Conservation (phyloP, 2,888 invertebrate genomes). For the Polietes domitor region DNA sequence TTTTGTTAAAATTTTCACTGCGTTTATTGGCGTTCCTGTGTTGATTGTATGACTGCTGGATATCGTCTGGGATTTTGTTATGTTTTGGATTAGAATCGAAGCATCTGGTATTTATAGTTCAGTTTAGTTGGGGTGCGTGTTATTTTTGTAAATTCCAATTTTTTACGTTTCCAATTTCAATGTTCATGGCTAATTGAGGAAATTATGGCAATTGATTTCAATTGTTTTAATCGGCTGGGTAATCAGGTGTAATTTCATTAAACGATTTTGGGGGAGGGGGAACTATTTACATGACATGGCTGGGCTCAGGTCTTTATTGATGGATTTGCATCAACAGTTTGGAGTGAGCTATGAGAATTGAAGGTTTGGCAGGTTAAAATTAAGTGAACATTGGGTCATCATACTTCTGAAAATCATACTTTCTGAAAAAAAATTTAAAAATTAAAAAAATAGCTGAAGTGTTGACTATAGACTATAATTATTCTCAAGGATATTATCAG, state of each 20-base stretch:
- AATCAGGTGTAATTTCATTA: constrained; percentile 17
- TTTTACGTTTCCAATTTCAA: too few relatives aligned
- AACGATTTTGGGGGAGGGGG: background rate
- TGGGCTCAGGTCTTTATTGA: too few relatives aligned
- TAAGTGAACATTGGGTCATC: too few relatives aligned
- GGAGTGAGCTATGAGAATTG: too few relatives aligned
- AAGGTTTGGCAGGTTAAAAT: too few relatives aligned
- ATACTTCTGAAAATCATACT: too few relatives aligned
- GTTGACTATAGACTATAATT: too few relatives aligned
- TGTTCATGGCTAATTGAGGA: background rate
- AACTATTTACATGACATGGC: background rate
- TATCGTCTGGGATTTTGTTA: background rate
- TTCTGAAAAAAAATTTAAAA: too few relatives aligned
- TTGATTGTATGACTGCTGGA: background rate
- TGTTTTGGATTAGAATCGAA: background rate
- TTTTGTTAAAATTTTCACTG: background rate
- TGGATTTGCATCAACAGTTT: too few relatives aligned
- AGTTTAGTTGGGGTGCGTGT: background rate
- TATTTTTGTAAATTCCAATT: background rate
- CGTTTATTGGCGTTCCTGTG: background rate
- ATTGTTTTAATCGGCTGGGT: constrained; percentile 58
- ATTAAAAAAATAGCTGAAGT: too few relatives aligned
- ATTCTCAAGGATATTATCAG: too few relatives aligned
- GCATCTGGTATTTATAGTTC: background rate
- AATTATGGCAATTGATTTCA: constrained; percentile 34